Evolutionary conservation across 1,140 invertebrate genomes (phyloP).

Genomic region (Drosophila athabasca): DNA sequence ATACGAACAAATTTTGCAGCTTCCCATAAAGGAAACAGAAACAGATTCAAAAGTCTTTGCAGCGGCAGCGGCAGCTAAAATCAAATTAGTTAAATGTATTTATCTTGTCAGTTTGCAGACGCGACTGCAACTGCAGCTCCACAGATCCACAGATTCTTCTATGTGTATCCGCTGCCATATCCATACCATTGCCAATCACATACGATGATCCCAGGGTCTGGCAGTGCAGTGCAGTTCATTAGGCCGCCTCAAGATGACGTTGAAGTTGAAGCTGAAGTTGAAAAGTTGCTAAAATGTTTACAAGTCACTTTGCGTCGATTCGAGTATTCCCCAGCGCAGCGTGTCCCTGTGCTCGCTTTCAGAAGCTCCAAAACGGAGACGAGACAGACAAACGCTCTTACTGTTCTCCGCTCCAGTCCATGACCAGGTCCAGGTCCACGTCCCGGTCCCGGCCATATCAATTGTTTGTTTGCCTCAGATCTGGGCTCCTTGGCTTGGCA

Average conservation of each 20-base stretch:
- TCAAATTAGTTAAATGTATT: slow-evolving; percentile 83
- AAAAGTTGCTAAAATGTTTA: slow-evolving; percentile 82
- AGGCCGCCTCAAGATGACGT: slow-evolving; percentile 42
- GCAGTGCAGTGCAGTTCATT: slow-evolving; percentile 68
- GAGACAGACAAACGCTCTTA: slow-evolving; percentile 64
- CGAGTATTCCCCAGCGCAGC: slow-evolving; percentile 9
- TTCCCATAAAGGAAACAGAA: slow-evolving; percentile 44
- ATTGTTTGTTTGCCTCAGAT: slow-evolving; percentile 76
- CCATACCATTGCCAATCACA: slow-evolving; percentile 63
- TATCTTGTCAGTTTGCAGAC: slow-evolving; percentile 81
- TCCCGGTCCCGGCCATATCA: slow-evolving; percentile 60
- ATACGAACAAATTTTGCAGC: slow-evolving; percentile 71
- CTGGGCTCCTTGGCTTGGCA: slow-evolving; percentile 52
- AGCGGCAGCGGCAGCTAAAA: slow-evolving; percentile 34
- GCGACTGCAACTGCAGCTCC: slow-evolving; percentile 54
- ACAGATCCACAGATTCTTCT: too few relatives aligned
- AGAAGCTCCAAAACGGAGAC: slow-evolving; percentile 54
- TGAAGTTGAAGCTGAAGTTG: slow-evolving; percentile 60
- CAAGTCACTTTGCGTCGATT: slow-evolving; percentile 73
- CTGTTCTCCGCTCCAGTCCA: slow-evolving; percentile 55
- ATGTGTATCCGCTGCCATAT: slow-evolving; percentile 8
- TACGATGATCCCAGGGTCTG: slow-evolving; percentile 38
- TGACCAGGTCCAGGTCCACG: too few relatives aligned
- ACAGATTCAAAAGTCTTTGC: slow-evolving; percentile 8
- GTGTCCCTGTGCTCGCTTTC: slow-evolving; percentile 51